A percentile compares a stretch with the other conserved stretches of the same genome.
Conservation (phyloP, 2,113 vertebrate genomes). For the Trichechus manatus region DNA sequence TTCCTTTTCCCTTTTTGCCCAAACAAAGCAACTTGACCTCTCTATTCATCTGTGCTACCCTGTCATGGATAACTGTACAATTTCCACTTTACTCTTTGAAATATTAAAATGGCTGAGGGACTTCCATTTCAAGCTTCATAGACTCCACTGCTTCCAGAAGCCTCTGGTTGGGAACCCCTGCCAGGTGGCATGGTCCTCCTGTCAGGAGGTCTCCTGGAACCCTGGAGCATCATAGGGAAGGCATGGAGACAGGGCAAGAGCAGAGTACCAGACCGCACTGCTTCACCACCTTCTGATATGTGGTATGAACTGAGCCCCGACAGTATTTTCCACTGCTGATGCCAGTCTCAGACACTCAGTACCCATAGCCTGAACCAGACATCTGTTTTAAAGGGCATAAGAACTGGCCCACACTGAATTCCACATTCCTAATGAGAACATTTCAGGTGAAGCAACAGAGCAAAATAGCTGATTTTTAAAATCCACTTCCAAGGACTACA, state of each 20-base stretch:
- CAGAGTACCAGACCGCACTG: not conserved
- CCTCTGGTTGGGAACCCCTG: not conserved
- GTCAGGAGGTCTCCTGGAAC: not conserved
- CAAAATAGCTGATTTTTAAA: constrained; percentile 6
- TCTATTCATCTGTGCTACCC: not conserved
- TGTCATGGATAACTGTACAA: accelerated
- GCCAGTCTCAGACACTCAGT: not conserved
- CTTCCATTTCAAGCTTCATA: not conserved
- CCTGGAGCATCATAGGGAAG: too few species aligned
- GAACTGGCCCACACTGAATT: not conserved
- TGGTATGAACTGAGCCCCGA: not conserved
- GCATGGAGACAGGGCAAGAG: not conserved
- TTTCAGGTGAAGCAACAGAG: constrained; percentile 28
- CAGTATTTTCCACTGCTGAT: not conserved
- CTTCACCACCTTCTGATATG: not conserved
- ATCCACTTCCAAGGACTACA: constrained; percentile 5
- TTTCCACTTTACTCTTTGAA: not conserved
- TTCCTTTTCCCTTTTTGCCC: not conserved
- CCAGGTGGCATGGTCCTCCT: not conserved
- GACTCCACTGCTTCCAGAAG: not conserved
- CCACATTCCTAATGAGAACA: constrained; percentile 36
- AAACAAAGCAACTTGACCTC: not conserved
- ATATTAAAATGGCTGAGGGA: not conserved
- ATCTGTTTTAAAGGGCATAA: constrained; percentile 47
- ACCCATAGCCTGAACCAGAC: not conserved